Base-by-base conservation (phyloP, 53 echinoderm and acorn worm species). In the Arbacia lixula region DNA sequence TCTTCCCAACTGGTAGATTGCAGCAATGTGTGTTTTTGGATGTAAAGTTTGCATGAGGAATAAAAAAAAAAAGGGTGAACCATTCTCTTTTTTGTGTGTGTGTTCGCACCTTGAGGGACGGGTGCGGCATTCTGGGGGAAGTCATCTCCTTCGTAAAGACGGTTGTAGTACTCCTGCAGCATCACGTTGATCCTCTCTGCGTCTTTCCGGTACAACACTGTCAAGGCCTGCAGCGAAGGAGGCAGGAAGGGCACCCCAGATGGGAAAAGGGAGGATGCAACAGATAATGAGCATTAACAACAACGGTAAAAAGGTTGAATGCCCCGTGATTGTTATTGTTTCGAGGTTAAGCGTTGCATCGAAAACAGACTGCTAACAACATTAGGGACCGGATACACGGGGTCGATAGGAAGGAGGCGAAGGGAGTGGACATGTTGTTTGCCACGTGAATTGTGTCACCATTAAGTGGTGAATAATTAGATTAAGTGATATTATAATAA, bases 131-230 rank as follows among this genome's bases (percentile, higher is more conserved):
- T 69, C 29, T 69, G 41, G 26, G n/a, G 4, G 29, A 69, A 69
- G 43, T 42, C 43, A 41, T 39, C 69, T 42, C 43, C 69, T 19
- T 27, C 69, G 19, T 28, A 29, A 12, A 69, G 14, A 27, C 43
- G 40, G 11, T 69, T 28, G 5, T 69, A 40, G 43, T 69, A 69
- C 17, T 42, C 14, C 28, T 69, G 69, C 5, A 69, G 69, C 40
- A 69, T 41, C 28, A 3, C 27, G 24, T 69, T 43, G 3, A 69
- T 69, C 20, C 69, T 33, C 1, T 69, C 69, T 6, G 69, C 69
- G 28, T 69, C 69, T 29, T 69, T 69, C 28, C 69, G 25, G 11
- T 69, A 69, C 26, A 69, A 43, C 27, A 69, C 69, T 17, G 69
- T 69, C 43, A 69, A 43, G 16, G 69, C 69, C 69, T 69, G 69